Conservation (phyloP, 2,888 invertebrate genomes). For the Desoria tigrina region DNA sequence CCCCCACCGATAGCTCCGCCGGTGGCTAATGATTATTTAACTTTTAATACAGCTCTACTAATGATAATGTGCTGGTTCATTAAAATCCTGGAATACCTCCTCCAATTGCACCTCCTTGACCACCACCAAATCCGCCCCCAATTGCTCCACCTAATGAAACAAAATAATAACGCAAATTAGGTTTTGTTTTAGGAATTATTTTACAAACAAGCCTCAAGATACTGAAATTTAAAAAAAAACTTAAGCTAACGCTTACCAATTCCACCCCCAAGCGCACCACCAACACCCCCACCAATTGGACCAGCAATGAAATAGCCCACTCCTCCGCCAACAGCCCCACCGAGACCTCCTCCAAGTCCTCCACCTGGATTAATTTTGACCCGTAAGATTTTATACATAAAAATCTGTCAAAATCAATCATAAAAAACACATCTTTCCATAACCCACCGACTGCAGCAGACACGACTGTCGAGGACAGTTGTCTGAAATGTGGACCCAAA, state of each 20-base stretch:
- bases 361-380: too few species aligned
- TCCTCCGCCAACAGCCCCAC: not conserved
- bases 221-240: too few species aligned
- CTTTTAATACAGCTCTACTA: not conserved
- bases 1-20: conserved; percentile 2
- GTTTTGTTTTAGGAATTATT: not conserved
- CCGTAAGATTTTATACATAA: too few species aligned
- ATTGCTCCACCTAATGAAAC: not conserved
- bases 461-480: not conserved
- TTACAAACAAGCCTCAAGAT: too few species aligned
- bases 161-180: not conserved
- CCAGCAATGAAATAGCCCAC: not conserved
- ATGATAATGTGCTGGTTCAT: not conserved
- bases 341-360: not conserved
- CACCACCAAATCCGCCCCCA: not conserved
- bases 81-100: not conserved
- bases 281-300: not conserved
- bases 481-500: too few species aligned
- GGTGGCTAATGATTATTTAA: not conserved
- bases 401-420: too few species aligned
- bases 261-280: not conserved
- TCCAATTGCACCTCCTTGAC: not conserved
- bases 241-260: not conserved
- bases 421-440: too few species aligned
- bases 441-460: too few species aligned